These are phyloP conservation scores for Leptodactylus fallax DNA, from an alignment of 2,797 vertebrate genomes.

Conservation along the genomic window DNA sequence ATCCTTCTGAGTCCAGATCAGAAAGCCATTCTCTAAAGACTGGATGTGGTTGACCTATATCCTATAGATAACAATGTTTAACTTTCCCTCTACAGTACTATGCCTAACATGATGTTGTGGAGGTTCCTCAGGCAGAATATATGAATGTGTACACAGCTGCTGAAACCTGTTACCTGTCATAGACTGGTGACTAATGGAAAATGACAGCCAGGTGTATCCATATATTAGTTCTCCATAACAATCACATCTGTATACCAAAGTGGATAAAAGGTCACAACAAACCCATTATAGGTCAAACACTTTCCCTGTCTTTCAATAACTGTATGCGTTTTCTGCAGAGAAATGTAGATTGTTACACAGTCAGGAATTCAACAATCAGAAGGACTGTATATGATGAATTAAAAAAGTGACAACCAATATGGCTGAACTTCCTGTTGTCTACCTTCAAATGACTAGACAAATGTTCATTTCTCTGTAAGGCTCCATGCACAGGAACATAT, in stretches of 20 bases:
- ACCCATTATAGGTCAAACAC: too few relatives aligned
- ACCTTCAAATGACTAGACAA: too few relatives aligned
- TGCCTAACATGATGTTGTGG: background rate
- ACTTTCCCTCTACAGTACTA: background rate
- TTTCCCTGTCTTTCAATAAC: too few relatives aligned
- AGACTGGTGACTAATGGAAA: background rate
- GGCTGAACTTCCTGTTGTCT: too few relatives aligned
- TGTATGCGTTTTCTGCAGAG: too few relatives aligned
- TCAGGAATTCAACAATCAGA: too few relatives aligned
- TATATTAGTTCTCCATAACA: background rate
- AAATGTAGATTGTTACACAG: too few relatives aligned
- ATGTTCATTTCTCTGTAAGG: too few relatives aligned
- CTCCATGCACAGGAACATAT: too few relatives aligned
- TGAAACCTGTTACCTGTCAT: background rate
- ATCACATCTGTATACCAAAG: background rate
- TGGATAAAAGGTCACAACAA: background rate
- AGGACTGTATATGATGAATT: too few relatives aligned
- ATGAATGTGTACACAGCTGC: conserved; percentile 9
- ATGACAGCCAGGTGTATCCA: background rate
- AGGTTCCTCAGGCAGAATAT: background rate
- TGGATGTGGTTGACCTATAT: conserved; percentile 5
- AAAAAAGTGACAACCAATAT: too few relatives aligned
- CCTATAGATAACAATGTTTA: conserved; percentile 6
- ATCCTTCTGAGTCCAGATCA: background rate
- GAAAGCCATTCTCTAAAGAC: background rate